Evolutionary conservation across 2,113 vertebrate genomes (phyloP), one percentile per base, ranked within the genome.

Genomic region (Eublepharis macularius): DNA sequence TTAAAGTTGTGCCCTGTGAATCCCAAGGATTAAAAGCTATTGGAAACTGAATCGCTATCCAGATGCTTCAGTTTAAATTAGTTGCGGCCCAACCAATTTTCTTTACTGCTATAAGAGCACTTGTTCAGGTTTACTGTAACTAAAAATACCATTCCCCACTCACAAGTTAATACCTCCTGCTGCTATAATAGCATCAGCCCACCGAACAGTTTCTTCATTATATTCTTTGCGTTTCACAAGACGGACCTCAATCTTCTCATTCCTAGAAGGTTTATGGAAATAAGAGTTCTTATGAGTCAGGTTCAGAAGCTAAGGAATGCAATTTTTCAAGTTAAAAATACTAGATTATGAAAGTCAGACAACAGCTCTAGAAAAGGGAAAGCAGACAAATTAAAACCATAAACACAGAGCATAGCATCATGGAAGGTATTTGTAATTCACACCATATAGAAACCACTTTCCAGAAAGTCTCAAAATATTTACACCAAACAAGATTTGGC

Each of bases 131-230:
- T 82, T 29, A 69, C 1, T 80, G 73, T 85, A 92, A 87, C 41
- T 80, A 26, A 86, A 76, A 66, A 86, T 79, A 34, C 76, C 47
- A 85, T 87, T 51, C 36, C 70, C 89, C 86, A 73, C 72, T 68
- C 77, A 76, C 39, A 51, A 83, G 86, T 83, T 74, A 91, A 39
- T 96, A 98, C 99, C 99, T 97, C 99, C 99, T 86, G 99, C 99
- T 72, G 98, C 98, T 92, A 99, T 95, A 47, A 99, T 95, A 73
- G 99, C 97, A 89, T 99, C 98, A 16, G 98, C 98, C 99, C 99
- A 99, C 89, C 93, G 96, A 82, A 99, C 98, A 0, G 97, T 97
- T 49, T 98, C 97, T 90, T 99, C 97, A 36, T 97, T 91, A 87
- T 99, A 99, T 78, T 99, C 98, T 84, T 97, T 96, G 81, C 98